phyloP scores from a whole-genome alignment of 2,888 invertebrate genomes.

The Rhabditophanes sp. region DNA sequence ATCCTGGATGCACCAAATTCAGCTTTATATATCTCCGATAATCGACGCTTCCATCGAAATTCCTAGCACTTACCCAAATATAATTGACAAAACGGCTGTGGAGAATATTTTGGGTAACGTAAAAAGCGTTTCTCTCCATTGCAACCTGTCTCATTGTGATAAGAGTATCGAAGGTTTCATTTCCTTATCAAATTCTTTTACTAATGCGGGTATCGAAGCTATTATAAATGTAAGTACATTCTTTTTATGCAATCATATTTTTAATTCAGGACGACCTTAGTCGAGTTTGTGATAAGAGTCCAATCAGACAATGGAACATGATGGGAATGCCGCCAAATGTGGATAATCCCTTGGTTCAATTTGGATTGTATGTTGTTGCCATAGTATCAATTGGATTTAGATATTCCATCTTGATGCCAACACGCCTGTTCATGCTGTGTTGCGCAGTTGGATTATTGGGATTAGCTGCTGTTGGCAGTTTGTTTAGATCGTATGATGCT shows the following conservation, averaged over 20 bases:
- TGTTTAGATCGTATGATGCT: slow-evolving; percentile 1
- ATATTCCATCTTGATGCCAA: slow-evolving; percentile 2
- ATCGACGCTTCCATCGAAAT: too few species aligned
- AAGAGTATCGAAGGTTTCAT: too few species aligned
- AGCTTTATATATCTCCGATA: too few species aligned
- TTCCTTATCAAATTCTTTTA: too few species aligned
- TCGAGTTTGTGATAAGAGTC: background rate
- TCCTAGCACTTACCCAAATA: too few species aligned
- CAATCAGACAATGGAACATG: slow-evolving; percentile 4
- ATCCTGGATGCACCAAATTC: too few species aligned
- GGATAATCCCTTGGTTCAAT: slow-evolving; percentile 2
- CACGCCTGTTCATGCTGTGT: slow-evolving; percentile 1
- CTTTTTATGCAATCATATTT: background rate
- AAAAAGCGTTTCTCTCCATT: too few species aligned
- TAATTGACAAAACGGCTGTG: too few species aligned
- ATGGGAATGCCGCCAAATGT: background rate
- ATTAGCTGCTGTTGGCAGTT: too few species aligned
- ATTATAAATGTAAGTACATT: slow-evolving; percentile 8
- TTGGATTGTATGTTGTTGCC: slow-evolving; percentile 1
- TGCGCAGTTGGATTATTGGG: too few species aligned
- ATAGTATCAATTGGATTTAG: slow-evolving; percentile 2
- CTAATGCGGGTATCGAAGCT: slow-evolving; percentile 8
- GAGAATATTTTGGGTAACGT: too few species aligned
- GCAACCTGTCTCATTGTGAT: too few species aligned
- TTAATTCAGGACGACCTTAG: slow-evolving; percentile 6